Conservation (phyloP, 30 jellyfish, hydroid and myxozoan species). For the Aurelia coerulea region DNA sequence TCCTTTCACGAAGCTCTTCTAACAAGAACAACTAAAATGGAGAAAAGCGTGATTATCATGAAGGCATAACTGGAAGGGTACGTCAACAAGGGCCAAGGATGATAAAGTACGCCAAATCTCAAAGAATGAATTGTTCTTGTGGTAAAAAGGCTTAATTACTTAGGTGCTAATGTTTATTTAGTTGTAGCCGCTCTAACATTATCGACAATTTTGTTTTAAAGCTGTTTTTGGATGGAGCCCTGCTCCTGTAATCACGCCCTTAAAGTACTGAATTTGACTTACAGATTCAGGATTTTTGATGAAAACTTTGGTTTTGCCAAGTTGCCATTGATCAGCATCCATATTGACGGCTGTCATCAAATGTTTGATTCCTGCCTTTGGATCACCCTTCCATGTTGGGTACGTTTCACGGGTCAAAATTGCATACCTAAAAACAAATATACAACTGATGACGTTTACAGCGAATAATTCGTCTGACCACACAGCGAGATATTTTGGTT, state of each 20-base stretch:
- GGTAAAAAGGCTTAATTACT: no score
- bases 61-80: no score
- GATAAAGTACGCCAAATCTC: no score
- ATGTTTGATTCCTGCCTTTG: conserved; percentile 87
- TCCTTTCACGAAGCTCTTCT: conserved; percentile 97
- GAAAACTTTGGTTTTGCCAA: conserved; percentile 95
- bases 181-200: no score
- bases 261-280: not conserved
- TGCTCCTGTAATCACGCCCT: no score
- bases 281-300: conserved; percentile 99
- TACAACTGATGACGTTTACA: not conserved
- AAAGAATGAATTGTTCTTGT: no score
- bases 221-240: no score
- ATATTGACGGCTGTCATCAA: conserved; percentile 87
- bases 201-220: no score
- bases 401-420: conserved; percentile 93
- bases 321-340: conserved; percentile 99
- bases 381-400: conserved; percentile 95
- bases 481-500: no score
- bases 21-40: conserved; percentile 82
- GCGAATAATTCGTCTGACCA: no score
- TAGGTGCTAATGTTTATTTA: no score
- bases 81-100: no score
- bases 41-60: not conserved
- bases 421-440: conserved; percentile 70